Evolutionary conservation across 2,113 vertebrate species (phyloP).

Genomic region (Crotalus viridis): DNA sequence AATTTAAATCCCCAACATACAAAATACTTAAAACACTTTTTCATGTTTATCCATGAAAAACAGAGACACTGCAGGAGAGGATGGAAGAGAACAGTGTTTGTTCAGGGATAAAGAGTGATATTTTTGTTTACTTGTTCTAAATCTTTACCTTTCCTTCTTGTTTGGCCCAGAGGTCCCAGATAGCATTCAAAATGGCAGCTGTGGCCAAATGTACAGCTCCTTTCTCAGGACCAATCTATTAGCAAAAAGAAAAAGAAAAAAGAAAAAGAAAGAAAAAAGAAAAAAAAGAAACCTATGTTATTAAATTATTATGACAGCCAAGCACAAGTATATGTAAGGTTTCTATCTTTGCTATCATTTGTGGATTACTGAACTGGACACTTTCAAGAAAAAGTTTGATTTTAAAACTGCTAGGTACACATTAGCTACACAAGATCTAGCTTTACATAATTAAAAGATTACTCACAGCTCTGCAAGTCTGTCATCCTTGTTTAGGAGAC

Average conservation of each 20-base stretch:
- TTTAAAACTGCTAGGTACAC: neutral
- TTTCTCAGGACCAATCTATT: conserved; percentile 77
- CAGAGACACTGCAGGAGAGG: neutral
- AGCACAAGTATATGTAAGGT: neutral
- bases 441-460: neutral
- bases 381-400: neutral
- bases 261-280: conserved; percentile 15
- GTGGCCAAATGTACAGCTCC: conserved; percentile 75
- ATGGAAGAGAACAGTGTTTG: neutral
- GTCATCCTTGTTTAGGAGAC: neutral
- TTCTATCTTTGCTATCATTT: neutral
- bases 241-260: conserved; percentile 36
- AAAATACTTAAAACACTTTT: neutral
- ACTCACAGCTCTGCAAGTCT: neutral
- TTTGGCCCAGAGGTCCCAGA: conserved; percentile 83
- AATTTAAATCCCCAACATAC: neutral
- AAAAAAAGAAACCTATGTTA: neutral
- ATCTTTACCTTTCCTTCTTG: conserved; percentile 73
- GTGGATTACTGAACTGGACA: neutral
- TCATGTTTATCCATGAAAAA: neutral
- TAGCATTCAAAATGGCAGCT: conserved; percentile 74
- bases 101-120: neutral
- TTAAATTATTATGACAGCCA: neutral
- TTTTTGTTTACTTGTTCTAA: neutral
- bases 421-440: neutral